Percentiles rank a stretch among this genome's conserved stretches.
These are phyloP conservation scores for Abrostola triplasia DNA, from an alignment of 2,888 invertebrate genomes.

Conservation along the genomic window DNA sequence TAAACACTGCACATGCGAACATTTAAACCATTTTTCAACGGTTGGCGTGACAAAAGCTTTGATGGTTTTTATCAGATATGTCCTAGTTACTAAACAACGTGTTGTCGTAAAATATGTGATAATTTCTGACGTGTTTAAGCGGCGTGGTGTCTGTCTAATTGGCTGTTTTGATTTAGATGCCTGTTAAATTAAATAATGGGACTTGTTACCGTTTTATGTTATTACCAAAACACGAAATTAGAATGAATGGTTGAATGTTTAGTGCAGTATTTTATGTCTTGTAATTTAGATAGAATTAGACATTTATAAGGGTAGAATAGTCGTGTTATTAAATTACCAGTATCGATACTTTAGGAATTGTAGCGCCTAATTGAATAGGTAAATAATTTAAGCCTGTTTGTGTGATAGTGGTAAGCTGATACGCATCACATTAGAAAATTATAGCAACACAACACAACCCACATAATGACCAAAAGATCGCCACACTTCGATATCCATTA, in stretches of 20 bases:
- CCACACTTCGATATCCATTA: constrained; percentile 1
- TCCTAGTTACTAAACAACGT: constrained; percentile 41
- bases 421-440: too few relatives aligned
- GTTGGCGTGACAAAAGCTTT: constrained; percentile 54
- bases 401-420: constrained; percentile 18
- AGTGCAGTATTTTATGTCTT: too few relatives aligned
- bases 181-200: neutral
- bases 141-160: constrained; percentile 43
- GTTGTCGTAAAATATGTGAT: constrained; percentile 40
- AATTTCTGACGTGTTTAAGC: constrained; percentile 45
- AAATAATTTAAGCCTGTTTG: neutral
- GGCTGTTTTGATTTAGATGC: constrained; percentile 37
- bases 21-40: constrained; percentile 46
- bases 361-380: constrained; percentile 29
- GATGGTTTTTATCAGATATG: constrained; percentile 48
- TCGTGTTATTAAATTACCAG: too few relatives aligned
- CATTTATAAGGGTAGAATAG: too few relatives aligned
- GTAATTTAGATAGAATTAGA: too few relatives aligned
- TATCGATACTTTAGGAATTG: too few relatives aligned
- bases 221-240: too few relatives aligned
- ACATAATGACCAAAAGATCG: neutral
- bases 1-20: constrained; percentile 40
- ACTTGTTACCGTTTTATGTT: too few relatives aligned
- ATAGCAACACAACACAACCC: neutral
- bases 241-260: too few relatives aligned